These are phyloP conservation scores for Hipparchia semele DNA, from an alignment of 2,888 invertebrate genomes.

Conservation along the genomic window DNA sequence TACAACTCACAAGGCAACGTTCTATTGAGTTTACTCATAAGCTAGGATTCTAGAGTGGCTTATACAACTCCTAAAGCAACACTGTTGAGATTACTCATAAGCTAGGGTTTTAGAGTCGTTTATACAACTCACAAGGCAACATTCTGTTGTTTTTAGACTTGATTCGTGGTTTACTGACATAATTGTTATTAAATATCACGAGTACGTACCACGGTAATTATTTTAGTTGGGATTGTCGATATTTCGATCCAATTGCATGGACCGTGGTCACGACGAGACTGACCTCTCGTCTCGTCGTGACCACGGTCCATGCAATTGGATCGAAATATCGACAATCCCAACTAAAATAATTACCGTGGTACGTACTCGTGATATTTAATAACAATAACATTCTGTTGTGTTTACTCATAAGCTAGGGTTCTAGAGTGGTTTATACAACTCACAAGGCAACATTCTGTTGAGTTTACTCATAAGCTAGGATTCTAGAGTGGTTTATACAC, in stretches of 20 bases:
- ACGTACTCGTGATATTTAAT: too few species aligned
- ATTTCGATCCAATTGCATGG: too few species aligned
- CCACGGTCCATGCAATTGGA: too few species aligned
- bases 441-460: slow-evolving; percentile 50
- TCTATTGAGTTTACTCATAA: not conserved
- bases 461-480: slow-evolving; percentile 5
- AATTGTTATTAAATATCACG: too few species aligned
- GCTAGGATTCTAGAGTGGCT: not conserved
- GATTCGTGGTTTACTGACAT: too few species aligned
- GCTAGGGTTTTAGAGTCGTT: not conserved
- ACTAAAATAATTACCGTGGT: too few species aligned
- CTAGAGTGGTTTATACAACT: slow-evolving; percentile 39
- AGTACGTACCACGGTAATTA: too few species aligned
- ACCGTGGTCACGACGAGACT: too few species aligned
- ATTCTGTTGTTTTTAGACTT: slow-evolving; percentile 40
- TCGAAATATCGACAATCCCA: too few species aligned
- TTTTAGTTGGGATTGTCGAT: too few species aligned
- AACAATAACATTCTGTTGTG: too few species aligned
- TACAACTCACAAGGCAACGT: slow-evolving; percentile 46
- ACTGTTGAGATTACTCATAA: slow-evolving; percentile 34
- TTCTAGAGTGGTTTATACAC: slow-evolving; percentile 44
- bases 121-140: slow-evolving; percentile 46
- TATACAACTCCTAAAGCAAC: slow-evolving; percentile 50
- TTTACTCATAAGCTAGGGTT: slow-evolving; percentile 40
- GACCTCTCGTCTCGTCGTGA: too few species aligned